A percentile compares a stretch with the other conserved stretches of the same genome.
phyloP scores from a whole-genome alignment of 2,113 vertebrate species.

The Corapipo altera region DNA sequence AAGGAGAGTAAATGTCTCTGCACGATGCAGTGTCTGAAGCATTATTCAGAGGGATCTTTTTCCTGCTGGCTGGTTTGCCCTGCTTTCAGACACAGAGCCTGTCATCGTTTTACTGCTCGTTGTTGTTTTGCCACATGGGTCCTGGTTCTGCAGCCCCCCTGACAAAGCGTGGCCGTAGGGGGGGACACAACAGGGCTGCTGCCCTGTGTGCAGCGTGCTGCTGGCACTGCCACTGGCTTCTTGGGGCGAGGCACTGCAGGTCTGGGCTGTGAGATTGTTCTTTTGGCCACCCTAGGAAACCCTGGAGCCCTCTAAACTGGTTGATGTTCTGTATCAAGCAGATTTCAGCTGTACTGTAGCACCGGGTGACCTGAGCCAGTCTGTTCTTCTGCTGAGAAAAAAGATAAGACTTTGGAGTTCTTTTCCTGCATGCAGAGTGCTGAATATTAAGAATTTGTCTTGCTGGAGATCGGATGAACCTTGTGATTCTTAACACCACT shows the following conservation, averaged over 20 bases:
- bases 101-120: neutral
- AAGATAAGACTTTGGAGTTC: neutral
- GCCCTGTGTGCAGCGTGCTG: neutral
- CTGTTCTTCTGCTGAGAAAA: neutral
- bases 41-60: neutral
- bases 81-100: neutral
- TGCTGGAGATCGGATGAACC: neutral
- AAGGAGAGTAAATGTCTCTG: neutral
- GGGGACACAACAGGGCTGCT: neutral
- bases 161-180: fast-evolving
- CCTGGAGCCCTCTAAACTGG: neutral
- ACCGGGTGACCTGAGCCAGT: neutral
- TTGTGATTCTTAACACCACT: neutral
- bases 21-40: neutral
- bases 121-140: neutral
- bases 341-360: neutral
- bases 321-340: neutral
- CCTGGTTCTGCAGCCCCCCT: neutral
- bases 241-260: neutral
- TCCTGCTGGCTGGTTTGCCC: neutral
- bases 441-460: neutral
- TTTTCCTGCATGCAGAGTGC: neutral
- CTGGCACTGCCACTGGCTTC: neutral
- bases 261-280: neutral
- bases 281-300: neutral